These are phyloP conservation scores for Folsomia candida DNA, from an alignment of 2,888 invertebrate species.

Conservation along the genomic window DNA sequence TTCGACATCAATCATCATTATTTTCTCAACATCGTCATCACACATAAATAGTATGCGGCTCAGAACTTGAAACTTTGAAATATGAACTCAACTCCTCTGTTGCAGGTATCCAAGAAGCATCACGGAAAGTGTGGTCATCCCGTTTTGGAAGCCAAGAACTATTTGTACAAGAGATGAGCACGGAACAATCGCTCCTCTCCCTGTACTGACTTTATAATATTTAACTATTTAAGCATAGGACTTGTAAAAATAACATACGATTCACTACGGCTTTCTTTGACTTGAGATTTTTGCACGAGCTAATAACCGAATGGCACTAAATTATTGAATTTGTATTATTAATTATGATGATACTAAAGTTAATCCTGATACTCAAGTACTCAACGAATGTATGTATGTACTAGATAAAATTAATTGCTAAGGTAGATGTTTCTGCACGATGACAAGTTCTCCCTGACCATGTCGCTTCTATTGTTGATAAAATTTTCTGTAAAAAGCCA, in stretches of 20 bases:
- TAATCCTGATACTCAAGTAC: background rate
- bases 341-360: too few relatives aligned
- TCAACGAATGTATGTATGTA: too few relatives aligned
- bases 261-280: background rate
- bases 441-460: too few relatives aligned
- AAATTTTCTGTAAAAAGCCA: too few relatives aligned
- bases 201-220: background rate
- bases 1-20: background rate
- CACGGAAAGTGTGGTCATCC: conserved; percentile 83
- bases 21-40: background rate
- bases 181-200: background rate
- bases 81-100: too few relatives aligned
- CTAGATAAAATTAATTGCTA: too few relatives aligned
- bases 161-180: conserved; percentile 64
- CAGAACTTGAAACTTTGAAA: background rate
- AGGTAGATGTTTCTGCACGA: too few relatives aligned
- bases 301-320: too few relatives aligned
- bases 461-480: too few relatives aligned
- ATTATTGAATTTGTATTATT: too few relatives aligned
- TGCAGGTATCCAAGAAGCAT: conserved; percentile 66
- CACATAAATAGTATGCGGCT: background rate
- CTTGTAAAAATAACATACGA: too few relatives aligned
- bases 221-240: background rate
- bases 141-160: conserved; percentile 75
- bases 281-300: background rate